A percentile compares a stretch with the other conserved stretches of the same genome.
Conservation (phyloP, 2,888 invertebrate species). For the Rhingia rostrata region DNA sequence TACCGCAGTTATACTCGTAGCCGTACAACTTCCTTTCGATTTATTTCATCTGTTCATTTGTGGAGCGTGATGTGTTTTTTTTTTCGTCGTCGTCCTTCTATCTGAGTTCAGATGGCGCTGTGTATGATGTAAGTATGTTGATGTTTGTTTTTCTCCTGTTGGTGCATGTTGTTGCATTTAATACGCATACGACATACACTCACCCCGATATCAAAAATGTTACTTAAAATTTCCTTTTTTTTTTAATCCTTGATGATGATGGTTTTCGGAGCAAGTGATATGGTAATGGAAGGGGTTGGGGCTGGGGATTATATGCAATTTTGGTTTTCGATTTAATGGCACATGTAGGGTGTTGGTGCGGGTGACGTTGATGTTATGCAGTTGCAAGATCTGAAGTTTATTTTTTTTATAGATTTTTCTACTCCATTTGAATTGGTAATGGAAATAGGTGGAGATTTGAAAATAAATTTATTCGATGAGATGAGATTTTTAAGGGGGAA, state of each 20-base stretch:
- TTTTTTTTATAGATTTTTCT: constrained; percentile 38
- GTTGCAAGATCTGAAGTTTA: constrained; percentile 9
- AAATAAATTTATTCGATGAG: neutral
- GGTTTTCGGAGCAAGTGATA: neutral
- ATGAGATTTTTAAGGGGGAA: too few relatives aligned
- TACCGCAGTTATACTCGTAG: constrained; percentile 13
- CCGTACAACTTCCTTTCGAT: constrained; percentile 66
- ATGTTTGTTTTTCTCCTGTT: constrained; percentile 11
- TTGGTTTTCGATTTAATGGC: constrained; percentile 50
- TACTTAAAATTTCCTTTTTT: constrained; percentile 28
- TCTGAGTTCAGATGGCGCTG: constrained; percentile 52
- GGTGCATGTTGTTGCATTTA: constrained; percentile 42
- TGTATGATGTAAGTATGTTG: constrained; percentile 51
- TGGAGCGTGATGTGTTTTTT: constrained; percentile 16
- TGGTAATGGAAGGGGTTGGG: constrained; percentile 9
- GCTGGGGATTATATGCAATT: constrained; percentile 43
- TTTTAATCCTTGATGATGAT: constrained; percentile 36
- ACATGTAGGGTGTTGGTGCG: neutral
- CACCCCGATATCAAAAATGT: constrained; percentile 39
- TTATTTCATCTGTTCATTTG: constrained; percentile 68
- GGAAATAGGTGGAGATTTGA: neutral
- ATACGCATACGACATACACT: constrained; percentile 25
- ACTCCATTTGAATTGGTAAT: constrained; percentile 3
- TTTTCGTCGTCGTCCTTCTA: neutral
- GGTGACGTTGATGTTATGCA: constrained; percentile 7